Evolutionary conservation across 1,140 invertebrate genomes (phyloP).

Genomic region (Euglossa dilemma): DNA sequence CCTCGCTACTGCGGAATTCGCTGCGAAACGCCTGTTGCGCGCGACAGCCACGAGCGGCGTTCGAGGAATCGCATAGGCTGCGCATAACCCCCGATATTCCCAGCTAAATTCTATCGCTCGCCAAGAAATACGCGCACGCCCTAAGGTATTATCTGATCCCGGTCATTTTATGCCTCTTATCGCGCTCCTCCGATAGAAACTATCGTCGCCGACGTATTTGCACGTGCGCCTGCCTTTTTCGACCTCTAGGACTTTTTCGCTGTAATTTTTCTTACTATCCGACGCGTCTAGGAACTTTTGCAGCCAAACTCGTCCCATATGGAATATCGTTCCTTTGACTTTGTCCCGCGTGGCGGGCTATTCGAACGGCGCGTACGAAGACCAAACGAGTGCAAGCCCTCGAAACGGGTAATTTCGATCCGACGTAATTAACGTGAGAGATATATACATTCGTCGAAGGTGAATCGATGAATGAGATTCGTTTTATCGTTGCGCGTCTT

Average conservation of each 20-base stretch:
- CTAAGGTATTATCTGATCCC: neutral
- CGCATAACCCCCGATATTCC: neutral
- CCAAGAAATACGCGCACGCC: neutral
- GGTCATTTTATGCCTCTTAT: neutral
- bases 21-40: conserved; percentile 58
- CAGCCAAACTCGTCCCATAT: neutral
- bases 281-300: neutral
- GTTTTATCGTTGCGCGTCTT: neutral
- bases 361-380: neutral
- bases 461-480: conserved; percentile 3
- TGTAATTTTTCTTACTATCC: neutral
- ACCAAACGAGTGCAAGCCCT: no score
- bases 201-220: neutral
- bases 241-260: neutral
- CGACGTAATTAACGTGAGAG: neutral
- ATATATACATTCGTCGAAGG: neutral
- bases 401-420: neutral
- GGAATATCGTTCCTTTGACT: neutral
- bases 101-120: neutral
- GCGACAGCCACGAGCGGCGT: neutral
- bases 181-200: neutral
- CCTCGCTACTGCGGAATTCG: conserved; percentile 48
- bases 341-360: neutral
- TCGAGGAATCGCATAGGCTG: neutral
- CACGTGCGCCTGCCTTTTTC: neutral